These are phyloP conservation scores for Salmo trutta DNA, from an alignment of 2,797 vertebrate genomes.

Conservation along the genomic window DNA sequence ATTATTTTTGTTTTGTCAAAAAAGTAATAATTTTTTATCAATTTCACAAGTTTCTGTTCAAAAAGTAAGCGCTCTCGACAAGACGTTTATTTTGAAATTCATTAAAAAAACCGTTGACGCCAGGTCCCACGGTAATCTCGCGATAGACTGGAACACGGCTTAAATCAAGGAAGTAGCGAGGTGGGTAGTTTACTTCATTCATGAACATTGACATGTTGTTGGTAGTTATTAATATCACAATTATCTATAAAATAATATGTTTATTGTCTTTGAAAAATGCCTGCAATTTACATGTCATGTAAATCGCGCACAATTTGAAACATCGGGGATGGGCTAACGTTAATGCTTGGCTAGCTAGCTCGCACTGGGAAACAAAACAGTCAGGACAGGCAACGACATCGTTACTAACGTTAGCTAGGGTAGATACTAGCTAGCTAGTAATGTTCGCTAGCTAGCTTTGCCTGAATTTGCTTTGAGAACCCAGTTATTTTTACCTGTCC, in stretches of 20 bases:
- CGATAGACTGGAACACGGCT: background rate
- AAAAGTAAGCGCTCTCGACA: background rate
- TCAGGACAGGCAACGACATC: background rate
- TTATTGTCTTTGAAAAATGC: background rate
- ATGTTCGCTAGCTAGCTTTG: slow-evolving; percentile 19
- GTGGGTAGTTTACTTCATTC: background rate
- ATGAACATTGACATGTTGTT: background rate
- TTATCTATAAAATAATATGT: background rate
- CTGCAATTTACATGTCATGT: background rate
- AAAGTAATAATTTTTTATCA: background rate
- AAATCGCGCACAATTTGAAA: background rate
- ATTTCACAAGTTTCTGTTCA: background rate
- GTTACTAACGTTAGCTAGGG: slow-evolving; percentile 21
- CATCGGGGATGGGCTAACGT: background rate
- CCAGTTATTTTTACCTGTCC: background rate
- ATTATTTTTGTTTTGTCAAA: too few relatives aligned
- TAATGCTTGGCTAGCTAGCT: background rate
- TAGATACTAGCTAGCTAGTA: slow-evolving; percentile 18
- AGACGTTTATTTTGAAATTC: background rate
- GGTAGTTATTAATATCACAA: background rate
- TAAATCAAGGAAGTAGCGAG: background rate
- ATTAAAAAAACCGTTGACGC: background rate
- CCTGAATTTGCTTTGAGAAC: background rate
- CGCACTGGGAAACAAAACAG: background rate
- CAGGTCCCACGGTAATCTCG: background rate